Evolutionary conservation across 2,888 invertebrate species (phyloP).

Genomic region (Diarsia dahlii): DNA sequence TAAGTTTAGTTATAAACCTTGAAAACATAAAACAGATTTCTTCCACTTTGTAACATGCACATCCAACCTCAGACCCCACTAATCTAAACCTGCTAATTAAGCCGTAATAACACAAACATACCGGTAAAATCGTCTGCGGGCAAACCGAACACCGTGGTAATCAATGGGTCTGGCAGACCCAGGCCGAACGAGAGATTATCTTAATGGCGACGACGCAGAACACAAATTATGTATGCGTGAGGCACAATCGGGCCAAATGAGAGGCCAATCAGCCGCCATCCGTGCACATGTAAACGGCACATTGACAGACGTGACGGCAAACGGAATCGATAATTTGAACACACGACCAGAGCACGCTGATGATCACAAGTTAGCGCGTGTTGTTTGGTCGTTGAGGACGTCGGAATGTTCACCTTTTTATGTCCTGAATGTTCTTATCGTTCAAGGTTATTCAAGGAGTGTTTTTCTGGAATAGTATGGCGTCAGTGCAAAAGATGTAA

Average conservation of each 20-base stretch:
- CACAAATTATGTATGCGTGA: slow-evolving; percentile 87
- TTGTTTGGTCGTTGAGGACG: slow-evolving; percentile 18
- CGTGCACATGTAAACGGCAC: slow-evolving; percentile 78
- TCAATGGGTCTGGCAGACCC: slow-evolving; percentile 75
- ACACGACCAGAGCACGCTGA: slow-evolving; percentile 55
- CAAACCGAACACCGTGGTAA: slow-evolving; percentile 66
- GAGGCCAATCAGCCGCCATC: slow-evolving; percentile 86
- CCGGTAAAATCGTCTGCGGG: slow-evolving; percentile 47
- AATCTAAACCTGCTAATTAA: slow-evolving; percentile 38
- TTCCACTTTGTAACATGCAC: neutral
- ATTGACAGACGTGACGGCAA: slow-evolving; percentile 81
- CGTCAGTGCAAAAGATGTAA: too few relatives aligned
- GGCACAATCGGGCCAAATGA: slow-evolving; percentile 88
- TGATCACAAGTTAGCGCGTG: slow-evolving; percentile 37
- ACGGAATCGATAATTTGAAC: slow-evolving; percentile 80
- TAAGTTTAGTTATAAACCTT: too few relatives aligned
- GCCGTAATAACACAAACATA: slow-evolving; percentile 47
- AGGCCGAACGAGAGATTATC: slow-evolving; percentile 81
- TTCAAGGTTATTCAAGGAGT: neutral
- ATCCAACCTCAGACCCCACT: slow-evolving; percentile 3
- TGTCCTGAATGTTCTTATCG: neutral
- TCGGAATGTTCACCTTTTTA: slow-evolving; percentile 20
- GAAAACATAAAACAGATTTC: neutral
- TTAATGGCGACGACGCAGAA: slow-evolving; percentile 83
- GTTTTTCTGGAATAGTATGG: neutral